Evolutionary conservation across 2,888 invertebrate species (phyloP), one percentile per base, ranked within the genome.

Genomic region (Dolomedes plantarius): DNA sequence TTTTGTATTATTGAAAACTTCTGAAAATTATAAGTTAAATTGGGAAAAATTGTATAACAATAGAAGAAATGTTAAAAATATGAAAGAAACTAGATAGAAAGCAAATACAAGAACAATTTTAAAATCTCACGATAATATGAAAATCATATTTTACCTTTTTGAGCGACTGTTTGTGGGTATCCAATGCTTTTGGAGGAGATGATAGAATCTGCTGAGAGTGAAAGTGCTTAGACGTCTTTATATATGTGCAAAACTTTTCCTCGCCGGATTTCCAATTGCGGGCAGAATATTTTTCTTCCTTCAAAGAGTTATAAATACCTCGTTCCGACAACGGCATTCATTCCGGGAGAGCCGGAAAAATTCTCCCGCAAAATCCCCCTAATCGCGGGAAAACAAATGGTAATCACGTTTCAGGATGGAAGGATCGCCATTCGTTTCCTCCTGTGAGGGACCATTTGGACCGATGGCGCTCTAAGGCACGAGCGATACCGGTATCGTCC

Each of bases 221-320:
- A 80, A 80, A 80, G 36, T 73, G 67, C 9, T 27, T 31, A 46
- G 16, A 19, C 5, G 28, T 31, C 56, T 80, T 74, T 80, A 80
- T 80, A 80, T 80, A 80, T 41, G 68, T 19, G 36, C 31, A 16
- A 32, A 28, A 41, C 1, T 39, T 69, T 74, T 56, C 36, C 56
- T 68, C 23, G 19, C 50, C 62, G 69, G 36, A 32, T 77, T 36
- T 50, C 36, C 29, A 31, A 41, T 32, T 27, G n/a, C 64, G 67
- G n/a, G 50, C 5, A 32, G 65, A 11, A 62, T 11, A n/a, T 72
- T 79, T n/a, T 79, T 65, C 79, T 56, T 56, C 56, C 72, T n/a
- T 64, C 23, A 23, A 64, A 31, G 27, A 72, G 79, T 79, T 79
- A 79, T 72, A 79, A 79, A 80, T 73, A 73, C 68, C 67, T 46